phyloP scores from a whole-genome alignment of 2,113 vertebrate genomes.

The Laterallus jamaicensis region DNA sequence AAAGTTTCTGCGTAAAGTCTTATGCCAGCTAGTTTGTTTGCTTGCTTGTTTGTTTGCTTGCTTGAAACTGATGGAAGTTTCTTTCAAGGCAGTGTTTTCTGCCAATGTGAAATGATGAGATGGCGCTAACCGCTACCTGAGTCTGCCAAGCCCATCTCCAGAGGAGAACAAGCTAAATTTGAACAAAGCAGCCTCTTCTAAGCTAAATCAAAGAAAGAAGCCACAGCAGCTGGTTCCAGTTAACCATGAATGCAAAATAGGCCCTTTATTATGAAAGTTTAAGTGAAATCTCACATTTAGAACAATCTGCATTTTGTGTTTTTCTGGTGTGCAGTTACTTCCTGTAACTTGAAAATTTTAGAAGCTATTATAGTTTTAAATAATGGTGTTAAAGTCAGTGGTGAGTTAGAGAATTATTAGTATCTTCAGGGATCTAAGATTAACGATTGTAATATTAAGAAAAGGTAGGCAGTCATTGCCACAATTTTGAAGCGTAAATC shows the following conservation, averaged over 20 bases:
- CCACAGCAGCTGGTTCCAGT: not conserved
- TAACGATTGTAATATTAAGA: conserved; percentile 26
- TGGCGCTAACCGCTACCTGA: not conserved
- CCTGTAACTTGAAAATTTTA: not conserved
- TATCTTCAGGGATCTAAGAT: conserved; percentile 12
- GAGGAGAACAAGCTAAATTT: not conserved
- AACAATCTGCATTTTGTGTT: not conserved
- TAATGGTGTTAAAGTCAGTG: not conserved
- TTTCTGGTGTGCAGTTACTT: not conserved
- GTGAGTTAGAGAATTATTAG: not conserved
- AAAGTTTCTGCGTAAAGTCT: not conserved
- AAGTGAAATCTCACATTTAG: not conserved
- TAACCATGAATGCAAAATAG: not conserved
- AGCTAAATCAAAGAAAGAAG: not conserved
- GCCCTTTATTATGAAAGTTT: not conserved
- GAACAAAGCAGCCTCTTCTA: not conserved
- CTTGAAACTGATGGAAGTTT: not conserved
- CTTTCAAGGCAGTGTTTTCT: not conserved
- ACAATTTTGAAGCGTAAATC: conserved; percentile 28
- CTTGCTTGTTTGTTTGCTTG: not conserved
- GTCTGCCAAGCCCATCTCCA: not conserved
- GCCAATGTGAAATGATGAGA: not conserved
- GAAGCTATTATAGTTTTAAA: not conserved
- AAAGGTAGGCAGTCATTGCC: conserved; percentile 26
- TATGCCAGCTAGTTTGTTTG: not conserved